Evolutionary conservation across 2,797 vertebrate species (phyloP), one percentile per base, ranked within the genome.

Genomic region (Sebastes reedi): DNA sequence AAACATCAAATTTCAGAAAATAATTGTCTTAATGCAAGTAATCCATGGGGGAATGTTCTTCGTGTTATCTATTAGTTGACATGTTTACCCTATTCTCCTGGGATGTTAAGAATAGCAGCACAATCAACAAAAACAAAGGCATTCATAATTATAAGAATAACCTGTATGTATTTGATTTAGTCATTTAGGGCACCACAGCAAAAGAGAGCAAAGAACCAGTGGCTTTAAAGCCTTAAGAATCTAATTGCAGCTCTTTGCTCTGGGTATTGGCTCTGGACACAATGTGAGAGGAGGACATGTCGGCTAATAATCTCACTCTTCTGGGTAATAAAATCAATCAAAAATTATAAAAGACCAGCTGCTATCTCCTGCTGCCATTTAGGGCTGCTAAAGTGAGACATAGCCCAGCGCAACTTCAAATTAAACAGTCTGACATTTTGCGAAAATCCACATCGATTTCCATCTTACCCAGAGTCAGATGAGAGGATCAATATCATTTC

Each of bases 371-470:
- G 67, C 78, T 87, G 82, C 83, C 80, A 76, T 64, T 72, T 58
- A 12, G 46, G n/a, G 24, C 52, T 24, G 67, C 36, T 72, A 34
- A 83, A 80, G 76, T 73, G 67, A 85, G 65, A 78, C 70, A 68
- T 55, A 55, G 64, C 67, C n/a, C 4, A 3, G 80, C 0, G 8
- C 69, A 24, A 61, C 54, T 42, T 81, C 76, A 79, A 58, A 86
- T 82, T 83, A 77, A 87, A 84, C 60, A 71, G 67, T 24, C 60
- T 85, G 86, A 88, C 80, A 86, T 88, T 89, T 88, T 30, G 58
- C 30, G 56, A 78, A 78, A 77, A 85, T 67, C n/a, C 50, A 62
- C 66, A 83, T 87, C 79, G 78, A 88, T 85, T 78, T 66, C 76
- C 67, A 74, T 81, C 55, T 62, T 65, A 75, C 64, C 67, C 75